phyloP scores from a whole-genome alignment of 2,113 vertebrate species.

The Clarias macrocephalus region DNA sequence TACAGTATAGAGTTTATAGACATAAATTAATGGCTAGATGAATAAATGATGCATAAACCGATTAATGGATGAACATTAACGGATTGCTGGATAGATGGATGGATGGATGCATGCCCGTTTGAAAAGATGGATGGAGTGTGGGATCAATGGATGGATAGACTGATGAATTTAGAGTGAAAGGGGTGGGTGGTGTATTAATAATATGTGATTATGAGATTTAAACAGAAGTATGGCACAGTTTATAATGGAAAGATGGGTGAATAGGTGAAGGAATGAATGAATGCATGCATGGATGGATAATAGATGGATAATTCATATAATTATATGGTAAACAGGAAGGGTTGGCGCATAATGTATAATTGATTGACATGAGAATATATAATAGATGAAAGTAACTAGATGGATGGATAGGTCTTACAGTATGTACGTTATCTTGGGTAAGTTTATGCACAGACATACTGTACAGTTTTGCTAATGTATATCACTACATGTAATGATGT shows the following conservation, averaged over 20 bases:
- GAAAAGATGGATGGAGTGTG: not conserved
- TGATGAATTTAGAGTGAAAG: not conserved
- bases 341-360: not conserved
- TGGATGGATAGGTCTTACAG: not conserved
- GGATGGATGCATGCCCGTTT: not conserved
- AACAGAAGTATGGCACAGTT: not conserved
- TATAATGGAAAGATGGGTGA: not conserved
- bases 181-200: not conserved
- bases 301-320: not conserved
- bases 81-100: not conserved
- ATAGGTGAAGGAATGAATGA: no score
- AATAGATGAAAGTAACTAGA: not conserved
- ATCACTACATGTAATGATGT: not conserved
- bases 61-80: no score
- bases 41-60: no score
- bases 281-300: not conserved
- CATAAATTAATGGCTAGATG: no score
- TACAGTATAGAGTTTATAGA: no score
- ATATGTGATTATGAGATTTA: not conserved
- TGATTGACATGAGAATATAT: not conserved
- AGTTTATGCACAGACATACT: not conserved
- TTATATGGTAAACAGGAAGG: not conserved
- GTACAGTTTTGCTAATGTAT: not conserved
- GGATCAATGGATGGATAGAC: not conserved
- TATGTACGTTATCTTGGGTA: no score